A percentile compares a stretch with the other conserved stretches of the same genome.
phyloP scores from a whole-genome alignment of 2,797 vertebrate genomes.

The Tympanoctomys barrerae region DNA sequence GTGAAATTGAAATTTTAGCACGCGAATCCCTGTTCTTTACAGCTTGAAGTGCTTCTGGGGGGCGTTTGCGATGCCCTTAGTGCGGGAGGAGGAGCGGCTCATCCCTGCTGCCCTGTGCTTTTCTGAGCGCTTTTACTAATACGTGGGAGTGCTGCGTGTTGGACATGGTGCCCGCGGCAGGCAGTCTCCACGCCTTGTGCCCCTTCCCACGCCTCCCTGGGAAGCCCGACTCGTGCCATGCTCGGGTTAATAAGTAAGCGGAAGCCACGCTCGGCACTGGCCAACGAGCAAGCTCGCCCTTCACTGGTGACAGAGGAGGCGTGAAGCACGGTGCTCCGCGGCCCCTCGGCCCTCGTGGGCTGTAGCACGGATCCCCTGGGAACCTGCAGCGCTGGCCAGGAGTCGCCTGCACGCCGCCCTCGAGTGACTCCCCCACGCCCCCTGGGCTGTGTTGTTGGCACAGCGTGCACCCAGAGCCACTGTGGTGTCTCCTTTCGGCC shows the following conservation, averaged over 20 bases:
- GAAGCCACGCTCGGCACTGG: background rate
- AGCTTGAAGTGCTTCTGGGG: background rate
- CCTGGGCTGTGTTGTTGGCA: background rate
- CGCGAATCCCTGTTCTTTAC: background rate
- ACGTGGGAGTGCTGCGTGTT: background rate
- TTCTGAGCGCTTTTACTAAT: background rate
- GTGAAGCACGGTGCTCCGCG: background rate
- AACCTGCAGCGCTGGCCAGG: background rate
- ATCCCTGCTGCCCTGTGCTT: background rate
- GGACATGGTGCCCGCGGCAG: too few species aligned
- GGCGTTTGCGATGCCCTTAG: background rate
- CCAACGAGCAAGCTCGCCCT: background rate
- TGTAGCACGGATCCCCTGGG: rapidly evolving
- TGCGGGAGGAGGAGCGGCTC: background rate
- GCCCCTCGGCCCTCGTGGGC: too few species aligned
- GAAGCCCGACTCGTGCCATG: background rate
- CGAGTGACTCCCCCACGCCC: background rate
- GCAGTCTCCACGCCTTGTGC: rapidly evolving
- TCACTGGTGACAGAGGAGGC: background rate
- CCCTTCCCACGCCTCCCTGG: background rate
- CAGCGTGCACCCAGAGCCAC: background rate
- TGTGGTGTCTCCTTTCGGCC: background rate
- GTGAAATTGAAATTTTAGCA: background rate
- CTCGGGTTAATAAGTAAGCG: background rate
- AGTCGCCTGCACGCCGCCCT: background rate